These are phyloP conservation scores for Rhadinocentrus ornatus DNA, from an alignment of 2,797 vertebrate species.

Conservation along the genomic window DNA sequence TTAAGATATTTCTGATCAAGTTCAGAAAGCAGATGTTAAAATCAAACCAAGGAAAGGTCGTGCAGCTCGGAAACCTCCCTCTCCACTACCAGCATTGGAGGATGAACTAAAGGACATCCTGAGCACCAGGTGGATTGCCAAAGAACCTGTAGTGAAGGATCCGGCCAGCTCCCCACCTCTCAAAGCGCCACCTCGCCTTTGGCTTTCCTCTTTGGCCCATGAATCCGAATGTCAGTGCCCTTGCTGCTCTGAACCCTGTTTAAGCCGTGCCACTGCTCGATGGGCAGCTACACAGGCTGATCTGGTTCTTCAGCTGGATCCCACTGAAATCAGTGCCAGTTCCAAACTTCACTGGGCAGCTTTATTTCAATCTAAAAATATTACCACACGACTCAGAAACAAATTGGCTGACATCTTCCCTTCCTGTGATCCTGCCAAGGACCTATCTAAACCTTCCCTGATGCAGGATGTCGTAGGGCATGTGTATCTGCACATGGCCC, in stretches of 20 bases:
- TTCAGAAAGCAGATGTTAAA: slow-evolving; percentile 75
- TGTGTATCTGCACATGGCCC: slow-evolving; percentile 82
- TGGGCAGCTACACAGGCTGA: slow-evolving; percentile 86
- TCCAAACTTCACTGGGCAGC: slow-evolving; percentile 74
- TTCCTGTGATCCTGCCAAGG: slow-evolving; percentile 12
- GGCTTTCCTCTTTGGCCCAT: slow-evolving; percentile 83
- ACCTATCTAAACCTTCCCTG: slow-evolving; percentile 50
- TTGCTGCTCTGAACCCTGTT: slow-evolving; percentile 85
- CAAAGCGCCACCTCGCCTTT: slow-evolving; percentile 72
- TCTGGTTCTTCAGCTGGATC: slow-evolving; percentile 64
- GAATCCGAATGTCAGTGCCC: slow-evolving; percentile 78
- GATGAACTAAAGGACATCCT: slow-evolving; percentile 84
- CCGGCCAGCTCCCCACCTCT: slow-evolving; percentile 82
- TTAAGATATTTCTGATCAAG: slow-evolving; percentile 70
- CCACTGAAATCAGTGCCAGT: slow-evolving; percentile 66
- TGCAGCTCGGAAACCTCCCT: slow-evolving; percentile 51
- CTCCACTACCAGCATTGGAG: slow-evolving; percentile 54
- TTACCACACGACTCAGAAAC: slow-evolving; percentile 63
- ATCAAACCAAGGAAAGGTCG: slow-evolving; percentile 85
- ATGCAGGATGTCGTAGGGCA: slow-evolving; percentile 83
- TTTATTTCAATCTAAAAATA: slow-evolving; percentile 76
- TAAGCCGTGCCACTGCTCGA: slow-evolving; percentile 83
- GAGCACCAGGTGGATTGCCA: slow-evolving; percentile 71
- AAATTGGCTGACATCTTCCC: slow-evolving; percentile 61
- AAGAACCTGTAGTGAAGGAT: slow-evolving; percentile 74